Evolutionary conservation across 1,140 invertebrate species (phyloP), one percentile per base, ranked within the genome.

Genomic region (Penaeus vannamei): DNA sequence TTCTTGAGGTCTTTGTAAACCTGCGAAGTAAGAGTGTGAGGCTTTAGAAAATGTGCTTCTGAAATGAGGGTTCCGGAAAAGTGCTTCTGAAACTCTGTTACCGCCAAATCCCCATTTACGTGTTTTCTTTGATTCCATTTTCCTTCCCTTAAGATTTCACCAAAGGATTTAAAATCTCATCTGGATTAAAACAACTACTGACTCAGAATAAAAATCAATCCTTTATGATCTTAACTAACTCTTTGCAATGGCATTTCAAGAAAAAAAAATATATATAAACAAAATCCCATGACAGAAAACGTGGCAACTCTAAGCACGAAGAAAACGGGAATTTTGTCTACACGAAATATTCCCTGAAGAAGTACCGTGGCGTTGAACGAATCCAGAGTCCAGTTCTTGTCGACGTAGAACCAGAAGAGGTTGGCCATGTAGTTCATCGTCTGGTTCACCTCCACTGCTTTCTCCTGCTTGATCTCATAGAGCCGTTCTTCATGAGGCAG

Each of bases 331-430:
- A 19, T 23, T 8, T 1, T 10, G 2, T 23, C 29, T 19, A 66
- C 20, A 36, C 0, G 12, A 53, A 36, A n/a, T 10, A 36, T 81
- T 17, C 20, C 12, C 29, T 0, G 64, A 69, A 22, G 53, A 32
- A 29, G 66, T 53, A 92, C 91, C 77, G 80, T 83, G 2, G 53
- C 20, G 20, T 85, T 83, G 90, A 85, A 92, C 17, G 90, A 46
- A 20, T 88, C 59, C 19, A 23, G 23, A 66, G 84, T 87, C 42
- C 76, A 85, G 64, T 92, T 90, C 19, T 89, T 79, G 22, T 84
- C 89, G 26, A 89, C 88, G 82, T 91, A 91, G 79, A 90, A 92
- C 90, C 91, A 92, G 36, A 92, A 90, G 23, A 92, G 90, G 23
- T 87, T 60, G 4, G 83, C 86, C 17, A 92, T 53, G 86, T 92